Conservation (phyloP, 2,888 invertebrate species). For the Acholoe squamosa region DNA sequence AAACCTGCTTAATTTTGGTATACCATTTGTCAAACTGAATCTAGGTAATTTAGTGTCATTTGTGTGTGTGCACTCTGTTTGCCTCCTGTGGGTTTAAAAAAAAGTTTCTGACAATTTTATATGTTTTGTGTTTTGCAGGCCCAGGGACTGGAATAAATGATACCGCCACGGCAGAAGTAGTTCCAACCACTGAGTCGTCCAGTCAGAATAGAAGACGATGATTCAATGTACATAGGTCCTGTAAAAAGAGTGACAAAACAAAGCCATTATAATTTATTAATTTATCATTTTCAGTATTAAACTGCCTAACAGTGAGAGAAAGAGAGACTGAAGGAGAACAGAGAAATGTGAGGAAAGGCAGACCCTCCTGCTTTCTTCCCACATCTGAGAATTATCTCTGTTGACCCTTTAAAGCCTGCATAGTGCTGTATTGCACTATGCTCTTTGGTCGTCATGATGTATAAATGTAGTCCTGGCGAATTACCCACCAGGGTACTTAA, state of each 20-base stretch:
- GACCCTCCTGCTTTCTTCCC: not conserved
- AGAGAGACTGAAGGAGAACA: not conserved
- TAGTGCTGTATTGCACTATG: too few relatives aligned
- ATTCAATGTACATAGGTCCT: conserved; percentile 59
- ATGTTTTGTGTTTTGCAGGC: not conserved
- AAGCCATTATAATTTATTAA: conserved; percentile 61
- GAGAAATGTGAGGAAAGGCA: not conserved
- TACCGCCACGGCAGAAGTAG: conserved; percentile 53
- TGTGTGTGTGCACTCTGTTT: too few relatives aligned
- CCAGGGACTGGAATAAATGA: conserved; percentile 60
- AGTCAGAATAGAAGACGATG: conserved; percentile 62
- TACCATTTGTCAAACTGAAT: too few relatives aligned
- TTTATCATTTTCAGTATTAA: conserved; percentile 65
- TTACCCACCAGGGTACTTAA: too few relatives aligned
- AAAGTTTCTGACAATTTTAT: not conserved
- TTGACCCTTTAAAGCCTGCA: too few relatives aligned
- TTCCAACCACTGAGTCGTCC: conserved; percentile 38
- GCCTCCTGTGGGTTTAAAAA: too few relatives aligned
- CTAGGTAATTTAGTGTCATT: too few relatives aligned
- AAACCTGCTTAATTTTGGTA: too few relatives aligned
- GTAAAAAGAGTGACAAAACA: conserved; percentile 51
- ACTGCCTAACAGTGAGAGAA: conserved; percentile 50
- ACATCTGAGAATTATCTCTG: conserved; percentile 23
- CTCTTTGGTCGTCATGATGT: too few relatives aligned
- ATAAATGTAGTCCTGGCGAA: too few relatives aligned